phyloP scores from a whole-genome alignment of 2,797 vertebrate species.

The Salmo trutta region DNA sequence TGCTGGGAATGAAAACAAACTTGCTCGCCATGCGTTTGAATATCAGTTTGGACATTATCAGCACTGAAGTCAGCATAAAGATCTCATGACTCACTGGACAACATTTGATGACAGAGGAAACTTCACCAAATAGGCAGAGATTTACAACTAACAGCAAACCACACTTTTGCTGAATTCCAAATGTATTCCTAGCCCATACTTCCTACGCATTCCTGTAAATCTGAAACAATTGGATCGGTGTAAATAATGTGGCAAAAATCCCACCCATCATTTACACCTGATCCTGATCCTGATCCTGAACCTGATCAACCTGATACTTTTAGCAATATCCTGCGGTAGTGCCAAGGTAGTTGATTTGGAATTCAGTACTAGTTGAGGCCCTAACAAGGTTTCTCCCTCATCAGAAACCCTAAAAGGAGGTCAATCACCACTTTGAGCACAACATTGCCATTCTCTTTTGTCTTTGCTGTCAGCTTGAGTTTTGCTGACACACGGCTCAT shows the following conservation, averaged over 20 bases:
- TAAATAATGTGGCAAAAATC: background rate
- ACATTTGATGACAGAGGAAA: background rate
- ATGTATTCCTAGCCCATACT: background rate
- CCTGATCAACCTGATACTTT: too few relatives aligned
- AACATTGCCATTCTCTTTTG: background rate
- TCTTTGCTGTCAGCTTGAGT: slow-evolving; percentile 8
- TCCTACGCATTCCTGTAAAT: background rate
- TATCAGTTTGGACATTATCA: slow-evolving; percentile 1
- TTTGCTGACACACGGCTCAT: slow-evolving; percentile 2
- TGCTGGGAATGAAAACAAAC: slow-evolving; percentile 11
- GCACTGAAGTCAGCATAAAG: slow-evolving; percentile 1
- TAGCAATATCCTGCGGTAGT: too few relatives aligned
- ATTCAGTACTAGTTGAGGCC: background rate
- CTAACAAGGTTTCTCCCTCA: background rate
- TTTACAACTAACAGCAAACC: too few relatives aligned
- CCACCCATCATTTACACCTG: too few relatives aligned
- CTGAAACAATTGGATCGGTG: background rate
- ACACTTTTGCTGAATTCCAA: background rate
- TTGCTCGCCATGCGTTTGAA: background rate
- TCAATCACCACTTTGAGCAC: background rate
- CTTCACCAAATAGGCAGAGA: slow-evolving; percentile 2
- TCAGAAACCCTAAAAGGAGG: background rate
- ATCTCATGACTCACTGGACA: background rate
- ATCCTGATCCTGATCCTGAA: too few relatives aligned
- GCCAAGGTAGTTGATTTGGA: too few relatives aligned